Conservation (phyloP, 2,888 invertebrate species). For the Diplolepis rosae region DNA sequence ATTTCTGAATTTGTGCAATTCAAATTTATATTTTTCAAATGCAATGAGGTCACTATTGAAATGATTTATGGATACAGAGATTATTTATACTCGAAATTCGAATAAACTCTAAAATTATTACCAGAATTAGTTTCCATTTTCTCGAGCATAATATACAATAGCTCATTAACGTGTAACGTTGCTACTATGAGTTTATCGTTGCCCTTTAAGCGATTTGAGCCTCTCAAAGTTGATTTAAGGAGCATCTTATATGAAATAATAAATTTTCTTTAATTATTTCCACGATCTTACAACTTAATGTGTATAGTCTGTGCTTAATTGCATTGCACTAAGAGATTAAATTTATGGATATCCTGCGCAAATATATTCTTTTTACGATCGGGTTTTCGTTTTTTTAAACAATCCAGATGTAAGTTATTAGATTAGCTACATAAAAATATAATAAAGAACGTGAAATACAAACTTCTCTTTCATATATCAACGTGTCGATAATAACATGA, state of each 20-base stretch:
- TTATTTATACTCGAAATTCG: neutral
- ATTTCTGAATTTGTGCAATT: too few relatives aligned
- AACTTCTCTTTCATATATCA: too few relatives aligned
- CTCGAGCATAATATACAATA: neutral
- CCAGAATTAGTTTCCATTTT: neutral
- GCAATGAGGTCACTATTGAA: too few relatives aligned
- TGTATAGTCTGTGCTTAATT: neutral
- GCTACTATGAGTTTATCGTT: neutral
- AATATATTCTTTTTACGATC: conserved; percentile 4
- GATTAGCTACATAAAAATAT: too few relatives aligned
- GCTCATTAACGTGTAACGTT: neutral
- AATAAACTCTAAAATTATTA: neutral
- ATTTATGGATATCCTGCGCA: conserved; percentile 2
- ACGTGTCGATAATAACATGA: neutral
- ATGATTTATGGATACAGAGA: neutral
- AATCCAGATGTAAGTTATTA: too few relatives aligned
- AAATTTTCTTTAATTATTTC: conserved; percentile 24
- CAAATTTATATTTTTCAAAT: too few relatives aligned
- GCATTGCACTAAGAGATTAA: neutral
- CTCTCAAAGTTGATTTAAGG: neutral
- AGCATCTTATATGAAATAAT: neutral
- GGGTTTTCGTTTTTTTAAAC: neutral
- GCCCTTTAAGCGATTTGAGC: neutral
- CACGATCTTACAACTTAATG: neutral
- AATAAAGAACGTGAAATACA: too few relatives aligned